Evolutionary conservation across 2,888 invertebrate genomes (phyloP).

Genomic region (Apodemia mormo): DNA sequence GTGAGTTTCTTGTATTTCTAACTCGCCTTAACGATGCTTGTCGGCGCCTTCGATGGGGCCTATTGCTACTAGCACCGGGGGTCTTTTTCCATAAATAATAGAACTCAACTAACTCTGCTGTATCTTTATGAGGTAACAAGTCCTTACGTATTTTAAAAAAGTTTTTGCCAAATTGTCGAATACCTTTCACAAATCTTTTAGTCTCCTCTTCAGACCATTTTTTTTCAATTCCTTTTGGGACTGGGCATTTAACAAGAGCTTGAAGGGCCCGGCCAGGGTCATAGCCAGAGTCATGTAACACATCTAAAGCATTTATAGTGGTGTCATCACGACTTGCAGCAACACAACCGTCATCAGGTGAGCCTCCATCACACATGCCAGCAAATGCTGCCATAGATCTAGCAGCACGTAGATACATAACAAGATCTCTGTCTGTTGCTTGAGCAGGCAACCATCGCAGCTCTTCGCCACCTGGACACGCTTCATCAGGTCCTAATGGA

Average conservation of each 20-base stretch:
- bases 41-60: constrained; percentile 94
- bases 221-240: constrained; percentile 97
- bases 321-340: constrained; percentile 98
- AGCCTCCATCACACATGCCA: constrained; percentile 99
- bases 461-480: constrained; percentile 88
- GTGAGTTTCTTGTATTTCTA: constrained; percentile 92
- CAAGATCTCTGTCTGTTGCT: constrained; percentile 95
- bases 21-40: constrained; percentile 94
- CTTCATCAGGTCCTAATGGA: constrained; percentile 72
- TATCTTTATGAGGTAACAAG: constrained; percentile 97
- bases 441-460: constrained; percentile 97
- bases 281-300: constrained; percentile 97
- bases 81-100: constrained; percentile 99
- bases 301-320: constrained; percentile 97
- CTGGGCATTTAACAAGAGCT: constrained; percentile 97
- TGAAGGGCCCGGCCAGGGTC: constrained; percentile 98
- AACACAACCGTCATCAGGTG: constrained; percentile 97
- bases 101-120: constrained; percentile 98
- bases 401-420: constrained; percentile 98
- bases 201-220: constrained; percentile 99
- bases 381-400: constrained; percentile 99
- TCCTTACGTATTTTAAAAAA: constrained; percentile 99
- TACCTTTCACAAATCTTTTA: constrained; percentile 98
- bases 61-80: constrained; percentile 97
- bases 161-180: constrained; percentile 99